Evolutionary conservation across 2,113 vertebrate species (phyloP).

Genomic region (Amia ocellicauda): DNA sequence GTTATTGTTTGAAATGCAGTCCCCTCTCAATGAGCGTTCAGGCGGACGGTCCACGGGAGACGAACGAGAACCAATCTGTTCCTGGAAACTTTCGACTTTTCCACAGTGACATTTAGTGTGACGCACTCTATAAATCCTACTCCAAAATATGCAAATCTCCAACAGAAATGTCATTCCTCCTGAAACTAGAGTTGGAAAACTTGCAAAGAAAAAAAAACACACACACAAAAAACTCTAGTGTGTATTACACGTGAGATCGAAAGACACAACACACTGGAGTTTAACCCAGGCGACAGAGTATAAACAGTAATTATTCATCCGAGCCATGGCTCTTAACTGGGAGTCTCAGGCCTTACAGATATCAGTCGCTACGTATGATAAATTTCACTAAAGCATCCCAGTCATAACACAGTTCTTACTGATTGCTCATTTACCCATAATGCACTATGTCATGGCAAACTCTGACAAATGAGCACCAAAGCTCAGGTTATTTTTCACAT

Average conservation of each 20-base stretch:
- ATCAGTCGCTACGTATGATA: constrained; percentile 80
- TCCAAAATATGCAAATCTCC: not conserved
- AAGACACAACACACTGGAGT: constrained; percentile 49
- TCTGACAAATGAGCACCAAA: constrained; percentile 82
- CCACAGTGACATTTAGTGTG: not conserved
- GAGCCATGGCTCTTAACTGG: constrained; percentile 77
- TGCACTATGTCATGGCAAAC: constrained; percentile 84
- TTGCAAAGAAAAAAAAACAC: not conserved
- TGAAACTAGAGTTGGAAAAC: not conserved
- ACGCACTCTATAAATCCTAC: not conserved
- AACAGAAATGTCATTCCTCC: not conserved
- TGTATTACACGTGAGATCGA: not conserved
- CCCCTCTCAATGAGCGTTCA: not conserved
- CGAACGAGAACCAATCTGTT: not conserved
- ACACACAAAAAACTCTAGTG: not conserved
- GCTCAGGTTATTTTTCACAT: constrained; percentile 82
- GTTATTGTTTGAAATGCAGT: not conserved
- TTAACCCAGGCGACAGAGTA: constrained; percentile 72
- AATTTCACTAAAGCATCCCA: constrained; percentile 79
- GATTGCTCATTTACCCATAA: constrained; percentile 89
- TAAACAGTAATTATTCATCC: constrained; percentile 72
- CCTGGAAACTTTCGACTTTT: not conserved
- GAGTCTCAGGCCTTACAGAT: constrained; percentile 80
- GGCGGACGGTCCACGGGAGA: not conserved
- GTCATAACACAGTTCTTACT: constrained; percentile 84